Conservation (phyloP, 1,140 invertebrate genomes). For the Parasteatoda tepidariorum region DNA sequence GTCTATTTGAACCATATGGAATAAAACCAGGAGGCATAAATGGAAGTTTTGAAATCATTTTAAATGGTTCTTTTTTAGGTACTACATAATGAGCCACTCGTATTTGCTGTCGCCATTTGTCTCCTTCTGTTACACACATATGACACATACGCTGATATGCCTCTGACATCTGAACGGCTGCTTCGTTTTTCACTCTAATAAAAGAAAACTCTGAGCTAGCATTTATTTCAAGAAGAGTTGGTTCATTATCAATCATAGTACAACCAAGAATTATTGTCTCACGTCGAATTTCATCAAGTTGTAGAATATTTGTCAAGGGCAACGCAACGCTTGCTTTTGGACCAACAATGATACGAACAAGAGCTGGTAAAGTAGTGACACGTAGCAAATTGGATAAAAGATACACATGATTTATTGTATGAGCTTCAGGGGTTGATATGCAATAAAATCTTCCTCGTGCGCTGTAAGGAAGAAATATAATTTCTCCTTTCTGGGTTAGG, state of each 20-base stretch:
- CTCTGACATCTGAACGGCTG: conserved; percentile 59
- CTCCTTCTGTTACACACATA: conserved; percentile 64
- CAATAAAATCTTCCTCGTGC: conserved; percentile 68
- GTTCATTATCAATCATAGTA: conserved; percentile 67
- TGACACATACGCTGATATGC: conserved; percentile 62
- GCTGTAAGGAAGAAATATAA: conserved; percentile 68
- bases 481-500: conserved; percentile 67
- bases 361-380: conserved; percentile 65
- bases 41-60: background rate
- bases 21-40: background rate
- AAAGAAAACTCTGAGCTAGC: conserved; percentile 67
- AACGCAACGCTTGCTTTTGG: conserved; percentile 65
- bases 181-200: conserved; percentile 54
- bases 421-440: conserved; percentile 65
- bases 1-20: background rate
- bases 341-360: conserved; percentile 67
- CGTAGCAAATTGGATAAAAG: conserved; percentile 66
- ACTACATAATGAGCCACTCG: conserved; percentile 62
- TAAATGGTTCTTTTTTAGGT: background rate
- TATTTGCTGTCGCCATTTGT: conserved; percentile 65
- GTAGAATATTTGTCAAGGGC: conserved; percentile 67
- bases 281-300: conserved; percentile 66
- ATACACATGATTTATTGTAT: conserved; percentile 67
- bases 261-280: conserved; percentile 68
- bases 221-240: conserved; percentile 68